Base-by-base conservation (phyloP, 1,140 invertebrate genomes). In the Asobara japonica region DNA sequence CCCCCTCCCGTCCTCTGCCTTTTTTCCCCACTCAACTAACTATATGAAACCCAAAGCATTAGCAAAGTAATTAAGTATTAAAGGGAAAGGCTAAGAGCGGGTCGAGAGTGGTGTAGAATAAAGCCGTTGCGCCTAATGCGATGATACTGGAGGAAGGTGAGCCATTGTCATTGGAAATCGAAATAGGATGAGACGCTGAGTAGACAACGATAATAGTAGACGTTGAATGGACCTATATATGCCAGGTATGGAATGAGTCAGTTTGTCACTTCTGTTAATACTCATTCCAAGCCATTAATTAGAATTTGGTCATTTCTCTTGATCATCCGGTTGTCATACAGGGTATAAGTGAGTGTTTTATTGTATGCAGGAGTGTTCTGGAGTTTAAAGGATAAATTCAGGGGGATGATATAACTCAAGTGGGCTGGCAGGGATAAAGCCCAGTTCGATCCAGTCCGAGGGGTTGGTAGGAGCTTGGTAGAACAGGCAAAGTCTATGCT, bases 21-120 rank as follows among this genome's bases (percentile, higher is more conserved):
- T 27, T 56, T 56, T 27, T 27, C 51, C 25, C 20, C 6, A 10
- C 51, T 62, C 1, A 18, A 45, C 41, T 45, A 16, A 45, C 13
- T 30, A 62, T 31, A 29, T 29, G 27, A 62, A 62, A 31, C 60
- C 60, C 25, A 62, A 30, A 18, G 29, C 60, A 62, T 62, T 62
- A 62, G 60, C 60, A 62, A 62, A 30, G 60, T 62, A 62, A 62
- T 62, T 62, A 62, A 62, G 60, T 62, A 62, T 29, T 62, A 30
- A 62, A 62, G 22, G 27, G 22, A 60, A 27, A 2, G 51, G 16
- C 13, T 30, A 16, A 62, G 60, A 31, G 29, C 7, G n/a, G 16
- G 7, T 0, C 29, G n/a, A n/a, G 29, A 13, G 4, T 11, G 18
- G 27, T 30, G 25, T 6, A 11, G 29, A 29, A 62, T 30, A 62